Evolutionary conservation across 2,113 vertebrate genomes (phyloP).

Genomic region (Bambusicola thoracicus): DNA sequence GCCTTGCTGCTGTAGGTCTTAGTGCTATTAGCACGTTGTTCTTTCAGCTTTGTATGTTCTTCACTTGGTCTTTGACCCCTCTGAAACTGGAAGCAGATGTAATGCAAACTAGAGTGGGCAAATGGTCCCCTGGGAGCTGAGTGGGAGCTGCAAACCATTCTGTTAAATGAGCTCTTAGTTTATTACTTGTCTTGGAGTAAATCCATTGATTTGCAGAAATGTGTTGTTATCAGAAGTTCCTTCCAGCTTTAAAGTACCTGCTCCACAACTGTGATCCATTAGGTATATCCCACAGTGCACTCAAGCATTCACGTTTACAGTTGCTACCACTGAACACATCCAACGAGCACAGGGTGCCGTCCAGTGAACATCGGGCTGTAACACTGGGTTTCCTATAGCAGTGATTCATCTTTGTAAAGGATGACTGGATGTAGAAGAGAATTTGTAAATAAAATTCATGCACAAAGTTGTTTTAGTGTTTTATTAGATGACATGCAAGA

Average conservation of each 20-base stretch:
- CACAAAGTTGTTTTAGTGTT: not conserved
- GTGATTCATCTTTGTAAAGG: not conserved
- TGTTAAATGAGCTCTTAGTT: not conserved
- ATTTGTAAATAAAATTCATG: not conserved
- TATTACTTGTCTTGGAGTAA: not conserved
- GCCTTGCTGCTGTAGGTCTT: not conserved
- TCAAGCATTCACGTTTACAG: not conserved
- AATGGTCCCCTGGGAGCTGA: not conserved
- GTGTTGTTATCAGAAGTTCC: not conserved
- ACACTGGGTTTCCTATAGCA: not conserved
- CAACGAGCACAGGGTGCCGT: not conserved
- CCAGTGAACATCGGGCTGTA: not conserved
- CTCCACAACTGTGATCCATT: not conserved
- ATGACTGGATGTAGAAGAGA: not conserved
- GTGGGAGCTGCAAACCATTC: not conserved
- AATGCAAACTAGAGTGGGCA: not conserved
- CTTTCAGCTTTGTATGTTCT: slow-evolving; percentile 6
- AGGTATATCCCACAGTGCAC: not conserved
- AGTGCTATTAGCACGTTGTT: not conserved
- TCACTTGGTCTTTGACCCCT: slow-evolving; percentile 14
- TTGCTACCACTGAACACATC: not conserved
- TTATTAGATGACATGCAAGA: not conserved
- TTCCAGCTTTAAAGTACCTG: not conserved
- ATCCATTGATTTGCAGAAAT: not conserved
- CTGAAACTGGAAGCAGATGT: slow-evolving; percentile 33